phyloP scores from a whole-genome alignment of 2,888 invertebrate species.

The Meliscaeva auricollis region DNA sequence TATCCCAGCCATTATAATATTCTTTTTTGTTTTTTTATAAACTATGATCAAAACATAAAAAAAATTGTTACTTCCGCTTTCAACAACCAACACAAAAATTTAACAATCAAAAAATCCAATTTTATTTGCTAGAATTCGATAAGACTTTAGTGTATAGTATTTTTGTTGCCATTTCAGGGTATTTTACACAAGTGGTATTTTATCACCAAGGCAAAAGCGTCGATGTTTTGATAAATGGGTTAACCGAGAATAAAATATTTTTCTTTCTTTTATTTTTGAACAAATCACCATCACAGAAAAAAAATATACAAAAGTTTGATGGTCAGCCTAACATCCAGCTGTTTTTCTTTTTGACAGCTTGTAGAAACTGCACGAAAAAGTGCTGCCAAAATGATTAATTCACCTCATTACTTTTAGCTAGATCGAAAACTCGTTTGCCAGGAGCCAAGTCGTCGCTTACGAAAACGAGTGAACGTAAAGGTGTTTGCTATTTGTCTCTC shows the following conservation, averaged over 20 bases:
- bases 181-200: neutral
- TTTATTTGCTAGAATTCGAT: conserved; percentile 1
- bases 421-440: no score
- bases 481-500: no score
- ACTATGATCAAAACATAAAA: neutral
- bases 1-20: conserved; percentile 76
- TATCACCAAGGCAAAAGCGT: conserved; percentile 6
- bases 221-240: conserved; percentile 2
- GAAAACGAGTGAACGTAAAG: no score
- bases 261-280: neutral
- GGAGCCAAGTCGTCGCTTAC: no score
- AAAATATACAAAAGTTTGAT: no score
- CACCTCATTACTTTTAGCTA: no score
- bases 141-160: neutral
- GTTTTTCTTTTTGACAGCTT: no score
- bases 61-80: conserved; percentile 6
- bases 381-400: no score
- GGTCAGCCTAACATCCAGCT: no score
- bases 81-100: neutral
- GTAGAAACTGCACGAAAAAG: no score
- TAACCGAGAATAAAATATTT: neutral
- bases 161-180: conserved; percentile 17
- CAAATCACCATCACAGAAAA: no score
- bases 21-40: neutral
- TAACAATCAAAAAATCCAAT: neutral